Base-by-base conservation (phyloP, 2,797 vertebrate genomes). In the Melanotaenia boesemani region DNA sequence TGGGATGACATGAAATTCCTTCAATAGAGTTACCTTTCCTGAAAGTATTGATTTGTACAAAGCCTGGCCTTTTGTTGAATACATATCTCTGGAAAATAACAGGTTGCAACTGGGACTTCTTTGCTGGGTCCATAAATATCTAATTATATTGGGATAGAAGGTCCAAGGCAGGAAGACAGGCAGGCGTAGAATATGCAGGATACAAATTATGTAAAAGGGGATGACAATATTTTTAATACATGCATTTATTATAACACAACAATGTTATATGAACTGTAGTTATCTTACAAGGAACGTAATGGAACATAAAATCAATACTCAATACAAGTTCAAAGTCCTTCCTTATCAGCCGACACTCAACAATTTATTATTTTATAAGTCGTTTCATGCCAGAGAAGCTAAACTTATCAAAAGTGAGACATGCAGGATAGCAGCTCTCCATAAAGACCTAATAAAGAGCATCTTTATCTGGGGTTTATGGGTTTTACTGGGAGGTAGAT, bases 331-430 rank as follows among this genome's bases (percentile, higher is more conserved):
- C 72, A 24, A 86, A 88, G 83, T 89, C 67, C 73, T 58, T 52
- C 22, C 65, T 86, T 88, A 88, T 91, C 87, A 77, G 50, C 2
- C 36, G 39, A 32, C 41, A 63, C 46, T 32, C 26, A 12, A 16
- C 13, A 57, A 74, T 89, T 87, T 82, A 89, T 79, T 77, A 78
- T 82, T 86, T 84, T 82, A 77, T 80, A 56, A 81, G 82, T 85
- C 74, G 61, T 77, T 80, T 73, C 52, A 61, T 77, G 26, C 46
- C 68, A 63, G 56, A 67, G 24, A 44, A 26, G 37, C 70, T 76
- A 48, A 82, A 74, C 54, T 67, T 70, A 65, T 73, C 65, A 46
- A 26, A 54, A 52, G 32, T 6, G 15, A 58, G 26, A 26, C 32
- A 52, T 63, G 26, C 26, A 55, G 37, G 34, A 60, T 56, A 61